These are phyloP conservation scores for Spodoptera frugiperda DNA, from an alignment of 1,140 invertebrate species.

Conservation along the genomic window DNA sequence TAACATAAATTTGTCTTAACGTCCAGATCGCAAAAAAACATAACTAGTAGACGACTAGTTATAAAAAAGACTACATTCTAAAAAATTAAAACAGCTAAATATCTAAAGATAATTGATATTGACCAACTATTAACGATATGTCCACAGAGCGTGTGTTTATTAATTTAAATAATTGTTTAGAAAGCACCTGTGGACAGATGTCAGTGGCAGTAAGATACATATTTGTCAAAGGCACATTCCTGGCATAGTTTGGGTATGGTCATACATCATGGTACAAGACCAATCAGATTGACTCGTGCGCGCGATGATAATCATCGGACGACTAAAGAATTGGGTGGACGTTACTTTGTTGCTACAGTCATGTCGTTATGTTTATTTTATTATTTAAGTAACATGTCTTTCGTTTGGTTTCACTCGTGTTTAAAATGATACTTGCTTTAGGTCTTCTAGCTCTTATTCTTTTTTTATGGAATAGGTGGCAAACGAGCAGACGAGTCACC, in stretches of 20 bases:
- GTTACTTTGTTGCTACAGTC: not conserved
- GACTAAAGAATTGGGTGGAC: slow-evolving; percentile 31
- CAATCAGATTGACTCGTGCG: slow-evolving; percentile 50
- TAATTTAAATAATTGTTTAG: slow-evolving; percentile 62
- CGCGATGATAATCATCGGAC: slow-evolving; percentile 35
- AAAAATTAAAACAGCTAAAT: too few species aligned
- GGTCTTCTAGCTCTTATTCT: too few species aligned
- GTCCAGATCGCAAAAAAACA: too few species aligned
- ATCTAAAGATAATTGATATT: not conserved
- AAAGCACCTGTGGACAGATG: slow-evolving; percentile 57
- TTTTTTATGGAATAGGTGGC: too few species aligned
- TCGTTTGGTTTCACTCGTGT: too few species aligned
- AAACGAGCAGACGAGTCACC: too few species aligned
- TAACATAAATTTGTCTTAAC: too few species aligned
- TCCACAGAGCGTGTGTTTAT: slow-evolving; percentile 20
- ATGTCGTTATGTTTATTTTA: too few species aligned
- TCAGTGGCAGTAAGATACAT: slow-evolving; percentile 57
- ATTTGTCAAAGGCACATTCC: slow-evolving; percentile 62
- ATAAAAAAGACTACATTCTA: too few species aligned
- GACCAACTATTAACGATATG: not conserved
- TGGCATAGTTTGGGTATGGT: slow-evolving; percentile 40
- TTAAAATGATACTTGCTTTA: too few species aligned
- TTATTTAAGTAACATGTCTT: too few species aligned
- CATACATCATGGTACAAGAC: slow-evolving; percentile 43
- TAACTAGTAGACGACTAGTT: too few species aligned